Conservation (phyloP, 1,140 invertebrate genomes). For the Galendromus occidentalis region DNA sequence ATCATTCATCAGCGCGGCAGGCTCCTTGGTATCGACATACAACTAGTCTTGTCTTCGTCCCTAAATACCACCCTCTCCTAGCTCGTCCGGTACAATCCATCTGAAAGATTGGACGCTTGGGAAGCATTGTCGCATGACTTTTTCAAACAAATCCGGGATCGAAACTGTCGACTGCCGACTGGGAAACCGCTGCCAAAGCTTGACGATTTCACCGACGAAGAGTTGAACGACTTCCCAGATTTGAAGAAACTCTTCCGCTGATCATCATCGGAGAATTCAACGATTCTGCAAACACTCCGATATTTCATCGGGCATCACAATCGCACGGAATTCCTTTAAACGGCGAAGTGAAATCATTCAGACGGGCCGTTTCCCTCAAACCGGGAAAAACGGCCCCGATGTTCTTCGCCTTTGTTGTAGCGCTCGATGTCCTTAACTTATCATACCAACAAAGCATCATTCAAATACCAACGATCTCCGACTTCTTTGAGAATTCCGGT, state of each 20-base stretch:
- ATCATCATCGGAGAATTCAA: no score
- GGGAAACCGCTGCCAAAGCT: neutral
- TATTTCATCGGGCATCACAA: no score
- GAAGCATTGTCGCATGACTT: neutral
- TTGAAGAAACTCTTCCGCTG: neutral
- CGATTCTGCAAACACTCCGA: no score
- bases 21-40: neutral
- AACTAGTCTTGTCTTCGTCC: neutral
- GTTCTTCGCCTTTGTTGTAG: no score
- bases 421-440: no score
- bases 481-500: no score
- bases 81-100: constrained; percentile 7
- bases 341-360: no score
- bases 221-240: neutral
- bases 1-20: neutral
- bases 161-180: neutral
- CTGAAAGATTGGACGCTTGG: neutral
- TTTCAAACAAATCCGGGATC: neutral
- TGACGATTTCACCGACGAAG: neutral
- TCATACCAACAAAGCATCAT: no score
- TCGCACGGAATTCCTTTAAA: no score
- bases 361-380: no score
- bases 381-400: no score
- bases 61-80: neutral
- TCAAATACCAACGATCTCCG: no score